Base-by-base conservation (phyloP, 2,888 invertebrate genomes). In the Eupithecia dodoneata region DNA sequence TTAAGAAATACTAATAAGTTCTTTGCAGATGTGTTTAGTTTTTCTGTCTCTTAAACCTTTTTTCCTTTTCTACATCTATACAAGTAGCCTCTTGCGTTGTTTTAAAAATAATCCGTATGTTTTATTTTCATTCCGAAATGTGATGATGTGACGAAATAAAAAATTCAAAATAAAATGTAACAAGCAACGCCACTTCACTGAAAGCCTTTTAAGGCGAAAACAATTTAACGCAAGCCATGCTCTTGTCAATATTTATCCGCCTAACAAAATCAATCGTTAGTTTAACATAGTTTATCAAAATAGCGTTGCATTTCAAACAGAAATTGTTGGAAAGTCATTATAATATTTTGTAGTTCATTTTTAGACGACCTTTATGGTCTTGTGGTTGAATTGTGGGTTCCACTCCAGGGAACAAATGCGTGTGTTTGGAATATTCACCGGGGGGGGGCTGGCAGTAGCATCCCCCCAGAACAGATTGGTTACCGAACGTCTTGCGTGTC, bases 181-280 rank as follows among this genome's bases (percentile, higher is more conserved):
- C 72, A 66, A 44, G 52, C 63, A 45, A 18, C 66, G 66, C 52
- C 52, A 49, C 49, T 55, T 44, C 30, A 42, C 66, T 75, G 72
- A 75, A 72, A 75, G 75, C 75, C 55, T 44, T 55, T 72, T 63
- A 12, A 63, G 63, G 30, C 7, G 30, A 72, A 75, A 41, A 45
- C 45, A 69, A 63, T 72, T 72, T 18, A 12, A 44, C 59, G 42
- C 13, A 42, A 15, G 41, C 63, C 59, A 44, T 30, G 71, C 18
- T 30, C 75, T 18, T 52, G 45, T 15, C 42, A 44, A 66, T 66
- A 52, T 52, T 75, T 74, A 47, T n/a, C 65, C 72, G 55, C 13
- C 30, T 70, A 55, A 18, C 47, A 66, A 67, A 75, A 67, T 72
- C 71, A 44, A 72, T 75, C 30, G 2, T 30, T 65, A 66, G 75